Percentiles rank a stretch among this genome's conserved stretches.
Conservation (phyloP, 2,888 invertebrate genomes). For the Dinocampus coccinellae region DNA sequence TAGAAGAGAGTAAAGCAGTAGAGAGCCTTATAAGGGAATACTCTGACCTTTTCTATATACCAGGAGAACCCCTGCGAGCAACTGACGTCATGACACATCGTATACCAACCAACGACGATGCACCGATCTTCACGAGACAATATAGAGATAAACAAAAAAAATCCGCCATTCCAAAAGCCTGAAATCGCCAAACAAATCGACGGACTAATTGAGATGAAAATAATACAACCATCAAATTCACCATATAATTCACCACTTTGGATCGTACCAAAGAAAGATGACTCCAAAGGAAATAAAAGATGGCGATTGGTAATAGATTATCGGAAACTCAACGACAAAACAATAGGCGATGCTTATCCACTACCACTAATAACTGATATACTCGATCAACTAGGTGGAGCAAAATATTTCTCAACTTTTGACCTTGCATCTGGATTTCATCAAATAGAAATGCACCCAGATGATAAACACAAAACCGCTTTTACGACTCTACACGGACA, state of each 20-base stretch:
- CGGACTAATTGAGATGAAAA: neutral
- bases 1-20: conserved; percentile 22
- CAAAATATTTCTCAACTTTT: conserved; percentile 13
- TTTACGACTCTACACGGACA: conserved; percentile 46
- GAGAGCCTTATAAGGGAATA: conserved; percentile 6
- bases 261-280: neutral
- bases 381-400: conserved; percentile 13
- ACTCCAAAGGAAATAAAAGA: neutral
- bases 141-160: no score
- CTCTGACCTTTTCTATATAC: conserved; percentile 12
- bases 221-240: neutral
- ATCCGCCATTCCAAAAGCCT: neutral
- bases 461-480: conserved; percentile 44
- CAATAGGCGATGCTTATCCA: conserved; percentile 7
- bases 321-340: conserved; percentile 1
- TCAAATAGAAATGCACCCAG: conserved; percentile 48
- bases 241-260: neutral
- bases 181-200: neutral
- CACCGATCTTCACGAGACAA: conserved; percentile 5
- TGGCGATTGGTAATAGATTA: conserved; percentile 9
- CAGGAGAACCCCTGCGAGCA: conserved; percentile 4
- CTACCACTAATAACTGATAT: conserved; percentile 12
- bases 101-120: conserved; percentile 9
- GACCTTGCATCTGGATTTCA: conserved; percentile 46
- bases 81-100: neutral